Conservation (phyloP, 2,888 invertebrate genomes). For the Cepaea hortensis region DNA sequence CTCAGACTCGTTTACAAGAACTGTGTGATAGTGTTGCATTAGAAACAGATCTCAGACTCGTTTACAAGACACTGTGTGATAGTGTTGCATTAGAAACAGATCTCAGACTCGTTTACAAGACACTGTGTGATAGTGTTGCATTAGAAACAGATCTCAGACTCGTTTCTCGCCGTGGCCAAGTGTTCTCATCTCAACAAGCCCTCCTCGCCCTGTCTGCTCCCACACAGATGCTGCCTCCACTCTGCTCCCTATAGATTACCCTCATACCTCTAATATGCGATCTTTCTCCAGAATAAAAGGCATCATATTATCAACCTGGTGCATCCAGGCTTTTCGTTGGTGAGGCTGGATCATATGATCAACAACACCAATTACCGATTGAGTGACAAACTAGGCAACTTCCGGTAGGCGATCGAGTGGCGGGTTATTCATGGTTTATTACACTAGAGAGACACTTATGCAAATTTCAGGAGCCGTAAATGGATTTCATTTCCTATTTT, state of each 20-base stretch:
- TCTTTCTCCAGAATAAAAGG: background rate
- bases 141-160: too few relatives aligned
- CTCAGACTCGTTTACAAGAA: too few relatives aligned
- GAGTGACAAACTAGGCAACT: slow-evolving; percentile 47
- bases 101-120: too few relatives aligned
- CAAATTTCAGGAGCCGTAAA: slow-evolving; percentile 49
- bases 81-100: too few relatives aligned
- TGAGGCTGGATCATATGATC: slow-evolving; percentile 41
- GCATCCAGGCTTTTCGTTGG: slow-evolving; percentile 17
- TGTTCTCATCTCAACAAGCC: too few relatives aligned
- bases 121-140: too few relatives aligned
- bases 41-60: too few relatives aligned
- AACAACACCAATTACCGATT: slow-evolving; percentile 41
- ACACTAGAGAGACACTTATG: slow-evolving; percentile 51
- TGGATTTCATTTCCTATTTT: slow-evolving; percentile 51
- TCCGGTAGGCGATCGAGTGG: slow-evolving; percentile 48
- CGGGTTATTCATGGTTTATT: slow-evolving; percentile 51
- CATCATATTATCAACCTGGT: background rate
- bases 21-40: too few relatives aligned
- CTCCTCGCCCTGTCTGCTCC: too few relatives aligned
- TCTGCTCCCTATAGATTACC: background rate
- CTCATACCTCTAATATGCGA: background rate
- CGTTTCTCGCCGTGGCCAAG: too few relatives aligned
- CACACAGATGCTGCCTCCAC: too few relatives aligned
- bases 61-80: too few relatives aligned